Base-by-base conservation (phyloP, 2,888 invertebrate species). In the Dynastes hyllus region DNA sequence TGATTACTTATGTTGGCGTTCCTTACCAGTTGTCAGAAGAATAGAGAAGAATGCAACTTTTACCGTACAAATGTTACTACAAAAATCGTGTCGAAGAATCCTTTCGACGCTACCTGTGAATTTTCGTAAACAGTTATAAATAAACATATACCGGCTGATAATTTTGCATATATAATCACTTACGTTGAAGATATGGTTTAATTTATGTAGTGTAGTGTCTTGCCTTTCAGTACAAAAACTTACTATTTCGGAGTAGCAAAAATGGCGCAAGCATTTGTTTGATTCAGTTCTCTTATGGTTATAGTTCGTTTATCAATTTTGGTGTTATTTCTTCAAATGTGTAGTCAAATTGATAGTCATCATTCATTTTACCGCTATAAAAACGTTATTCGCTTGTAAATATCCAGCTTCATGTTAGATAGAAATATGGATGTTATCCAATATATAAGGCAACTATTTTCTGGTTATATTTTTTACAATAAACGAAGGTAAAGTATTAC, bases 231-330 rank as follows among this genome's bases (percentile, higher is more conserved):
- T 8, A 53, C 37, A 53, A 53, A 53, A 53, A n/a, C 16, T 53
- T 53, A 61, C 11, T 61, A 32, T 69, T 22, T 2, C 29, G 27
- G 50, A 45, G 16, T 55, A 73, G 16, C 22, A 22, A 80, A 80
- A 77, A 80, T 80, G 79, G 79, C 79, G 79, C 69, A 73, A 73
- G 77, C 79, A 73, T 77, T 80, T 80, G 77, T 80, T 80, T 80
- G 69, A 77, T 66, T 77, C 65, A 51, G 37, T 51, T 71, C 79
- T 55, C 37, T 9, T 37, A 73, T 67, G 8, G 45, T 73, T 61
- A 9, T 67, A 29, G n/a, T 50, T 40, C 37, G 40, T 40, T 40
- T 40, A 40, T 9, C 40, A 40, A 8, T 45, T 77, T 67, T 77
- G 22, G 40, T 37, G 77, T 58, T 40, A 29, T 66, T 40, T 55